Evolutionary conservation across 2,113 vertebrate species (phyloP).

Genomic region (Apodemus sylvaticus): DNA sequence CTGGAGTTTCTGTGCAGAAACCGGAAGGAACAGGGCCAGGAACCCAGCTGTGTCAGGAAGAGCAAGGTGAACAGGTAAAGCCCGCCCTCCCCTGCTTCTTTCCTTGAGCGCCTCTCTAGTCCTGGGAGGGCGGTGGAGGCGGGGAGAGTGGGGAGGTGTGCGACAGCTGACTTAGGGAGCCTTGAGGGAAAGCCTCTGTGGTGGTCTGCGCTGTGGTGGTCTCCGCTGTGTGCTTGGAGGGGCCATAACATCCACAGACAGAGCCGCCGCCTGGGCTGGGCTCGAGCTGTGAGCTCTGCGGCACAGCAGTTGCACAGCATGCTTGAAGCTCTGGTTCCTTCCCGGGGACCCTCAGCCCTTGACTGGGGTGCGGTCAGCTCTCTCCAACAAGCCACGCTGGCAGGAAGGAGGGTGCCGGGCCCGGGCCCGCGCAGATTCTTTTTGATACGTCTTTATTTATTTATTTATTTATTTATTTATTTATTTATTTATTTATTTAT

Average conservation of each 20-base stretch:
- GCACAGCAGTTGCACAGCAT: neutral
- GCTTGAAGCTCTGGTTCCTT: neutral
- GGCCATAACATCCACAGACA: neutral
- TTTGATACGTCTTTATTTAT: too few species aligned
- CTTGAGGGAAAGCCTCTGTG: neutral
- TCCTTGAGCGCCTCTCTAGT: neutral
- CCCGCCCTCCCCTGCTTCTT: neutral
- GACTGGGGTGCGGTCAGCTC: neutral
- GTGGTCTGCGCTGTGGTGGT: too few species aligned
- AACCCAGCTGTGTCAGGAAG: neutral
- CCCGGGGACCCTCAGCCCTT: neutral
- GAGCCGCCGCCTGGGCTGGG: neutral
- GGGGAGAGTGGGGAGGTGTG: neutral
- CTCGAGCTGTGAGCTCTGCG: too few species aligned
- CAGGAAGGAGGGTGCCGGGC: neutral
- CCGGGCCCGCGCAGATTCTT: neutral
- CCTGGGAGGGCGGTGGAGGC: neutral
- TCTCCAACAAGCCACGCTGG: neutral
- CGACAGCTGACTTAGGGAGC: neutral
- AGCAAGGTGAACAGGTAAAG: conserved; percentile 57
- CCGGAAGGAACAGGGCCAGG: neutral
- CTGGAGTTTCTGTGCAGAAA: conserved; percentile 2
- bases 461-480: too few species aligned
- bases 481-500: too few species aligned
- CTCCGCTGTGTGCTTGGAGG: too few species aligned